A percentile compares a stretch with the other conserved stretches of the same genome.
These are phyloP conservation scores for Diarsia mendica DNA, from an alignment of 2,888 invertebrate species.

Conservation along the genomic window DNA sequence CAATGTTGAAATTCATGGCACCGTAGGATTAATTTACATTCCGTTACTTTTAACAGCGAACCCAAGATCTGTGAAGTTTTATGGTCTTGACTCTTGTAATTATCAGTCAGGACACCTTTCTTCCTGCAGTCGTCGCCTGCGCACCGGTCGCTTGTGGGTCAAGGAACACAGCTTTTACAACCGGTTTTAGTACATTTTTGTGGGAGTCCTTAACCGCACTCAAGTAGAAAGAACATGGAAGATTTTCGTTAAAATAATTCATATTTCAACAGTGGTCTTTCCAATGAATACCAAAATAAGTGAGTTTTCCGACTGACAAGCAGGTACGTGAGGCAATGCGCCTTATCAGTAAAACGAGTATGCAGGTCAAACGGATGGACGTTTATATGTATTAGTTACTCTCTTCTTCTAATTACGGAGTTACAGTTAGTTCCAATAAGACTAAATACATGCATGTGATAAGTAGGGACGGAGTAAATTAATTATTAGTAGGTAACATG, in stretches of 20 bases:
- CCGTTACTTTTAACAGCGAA: slow-evolving; percentile 49
- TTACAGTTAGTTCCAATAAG: slow-evolving; percentile 54
- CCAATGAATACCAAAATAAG: slow-evolving; percentile 45
- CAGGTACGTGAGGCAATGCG: slow-evolving; percentile 69
- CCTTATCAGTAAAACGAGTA: slow-evolving; percentile 65
- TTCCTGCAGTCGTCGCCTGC: slow-evolving; percentile 70
- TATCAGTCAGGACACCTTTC: slow-evolving; percentile 74
- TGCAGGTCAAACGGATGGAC: slow-evolving; percentile 71
- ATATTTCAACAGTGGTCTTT: slow-evolving; percentile 12
- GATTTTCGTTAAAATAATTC: slow-evolving; percentile 36
- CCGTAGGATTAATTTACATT: slow-evolving; percentile 38
- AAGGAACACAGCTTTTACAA: slow-evolving; percentile 83
- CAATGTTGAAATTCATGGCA: slow-evolving; percentile 44
- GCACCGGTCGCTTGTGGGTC: slow-evolving; percentile 77
- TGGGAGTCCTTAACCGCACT: slow-evolving; percentile 55
- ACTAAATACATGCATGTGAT: slow-evolving; percentile 34
- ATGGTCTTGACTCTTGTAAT: slow-evolving; percentile 57
- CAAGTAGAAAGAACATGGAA: slow-evolving; percentile 46
- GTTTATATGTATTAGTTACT: slow-evolving; percentile 54
- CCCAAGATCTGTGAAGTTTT: slow-evolving; percentile 44
- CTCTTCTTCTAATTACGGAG: slow-evolving; percentile 57
- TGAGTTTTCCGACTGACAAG: slow-evolving; percentile 48
- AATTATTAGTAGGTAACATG: slow-evolving; percentile 2
- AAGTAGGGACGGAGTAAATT: slow-evolving; percentile 13
- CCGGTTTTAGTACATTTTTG: slow-evolving; percentile 78